Conservation (phyloP, 2,888 invertebrate species). For the Acrobasis repandana region DNA sequence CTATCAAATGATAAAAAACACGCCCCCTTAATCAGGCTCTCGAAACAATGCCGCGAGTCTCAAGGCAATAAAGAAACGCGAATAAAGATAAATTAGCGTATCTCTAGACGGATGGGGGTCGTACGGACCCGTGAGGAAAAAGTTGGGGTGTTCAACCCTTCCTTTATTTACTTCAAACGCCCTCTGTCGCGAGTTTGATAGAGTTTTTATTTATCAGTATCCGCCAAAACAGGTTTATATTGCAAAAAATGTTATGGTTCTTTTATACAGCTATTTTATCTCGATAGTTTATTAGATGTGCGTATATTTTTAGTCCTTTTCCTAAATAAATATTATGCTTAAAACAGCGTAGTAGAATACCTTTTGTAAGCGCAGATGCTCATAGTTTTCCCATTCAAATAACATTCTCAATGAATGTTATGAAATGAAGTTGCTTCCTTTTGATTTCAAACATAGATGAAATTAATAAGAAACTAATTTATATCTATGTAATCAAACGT, state of each 20-base stretch:
- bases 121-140: slow-evolving; percentile 57
- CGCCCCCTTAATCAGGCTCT: slow-evolving; percentile 54
- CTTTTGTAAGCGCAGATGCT: too few relatives aligned
- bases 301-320: neutral
- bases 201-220: slow-evolving; percentile 56
- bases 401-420: too few relatives aligned
- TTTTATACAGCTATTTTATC: neutral
- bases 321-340: neutral
- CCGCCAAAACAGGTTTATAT: slow-evolving; percentile 25
- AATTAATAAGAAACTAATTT: too few relatives aligned
- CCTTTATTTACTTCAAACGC: slow-evolving; percentile 63
- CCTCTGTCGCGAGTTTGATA: slow-evolving; percentile 59
- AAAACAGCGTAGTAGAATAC: neutral
- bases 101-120: slow-evolving; percentile 74
- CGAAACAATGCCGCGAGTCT: slow-evolving; percentile 68
- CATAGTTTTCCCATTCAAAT: too few relatives aligned
- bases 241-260: slow-evolving; percentile 1
- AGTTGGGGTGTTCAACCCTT: slow-evolving; percentile 75
- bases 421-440: too few relatives aligned
- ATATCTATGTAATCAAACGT: too few relatives aligned
- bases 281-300: neutral
- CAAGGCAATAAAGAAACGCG: slow-evolving; percentile 66
- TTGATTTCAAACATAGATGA: too few relatives aligned
- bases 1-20: slow-evolving; percentile 39
- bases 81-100: slow-evolving; percentile 77